Base-by-base conservation (phyloP, 2,888 invertebrate genomes). In the Proisotoma minuta region DNA sequence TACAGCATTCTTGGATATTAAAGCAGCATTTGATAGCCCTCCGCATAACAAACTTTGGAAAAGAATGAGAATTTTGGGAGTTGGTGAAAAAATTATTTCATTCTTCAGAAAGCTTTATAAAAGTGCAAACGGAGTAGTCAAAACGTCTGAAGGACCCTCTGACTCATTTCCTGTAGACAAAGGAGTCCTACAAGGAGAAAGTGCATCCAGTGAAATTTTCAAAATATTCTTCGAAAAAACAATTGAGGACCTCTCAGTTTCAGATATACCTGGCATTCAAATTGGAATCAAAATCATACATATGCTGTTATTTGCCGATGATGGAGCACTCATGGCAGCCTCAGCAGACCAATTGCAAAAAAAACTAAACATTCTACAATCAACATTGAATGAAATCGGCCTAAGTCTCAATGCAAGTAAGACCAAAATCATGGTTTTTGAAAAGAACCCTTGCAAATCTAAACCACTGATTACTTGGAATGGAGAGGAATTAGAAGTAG, bases 1-100 rank as follows among this genome's bases (percentile, higher is more conserved):
- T 53, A 62, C 60, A 49, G 18, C 66, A 1, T 73, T 74, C 53
- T 51, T 74, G 12, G 74, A 73, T 39, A 65, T 74, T 18, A 56
- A 51, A 5, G 49, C 49, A 34, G 62, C 60, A 4, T 74, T 74
- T 49, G 70, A 71, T 56, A 62, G 66, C 2, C 59, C 73, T 0
- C 49, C 24, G 0, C 71, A 74, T 49, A 18, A 56, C 1, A 43
- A 63, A n/a, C 67, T 74, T 0, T 73, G 43, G 70, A 43, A 49
- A 10, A 64, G 61, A 58, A 26, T 72, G 2, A 5, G 60, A 1
- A 15, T 43, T 1, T 26, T 58, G 2, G 63, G 62, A 28, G 43
- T 69, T 18, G 65, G 64, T 22, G 12, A 56, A 12, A 71, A 72
- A 53, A 51, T 68, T 15, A 66, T 69, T 10, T 26, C 57, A 15